These are phyloP conservation scores for Xylota segnis DNA, from an alignment of 2,888 invertebrate species.

Conservation along the genomic window DNA sequence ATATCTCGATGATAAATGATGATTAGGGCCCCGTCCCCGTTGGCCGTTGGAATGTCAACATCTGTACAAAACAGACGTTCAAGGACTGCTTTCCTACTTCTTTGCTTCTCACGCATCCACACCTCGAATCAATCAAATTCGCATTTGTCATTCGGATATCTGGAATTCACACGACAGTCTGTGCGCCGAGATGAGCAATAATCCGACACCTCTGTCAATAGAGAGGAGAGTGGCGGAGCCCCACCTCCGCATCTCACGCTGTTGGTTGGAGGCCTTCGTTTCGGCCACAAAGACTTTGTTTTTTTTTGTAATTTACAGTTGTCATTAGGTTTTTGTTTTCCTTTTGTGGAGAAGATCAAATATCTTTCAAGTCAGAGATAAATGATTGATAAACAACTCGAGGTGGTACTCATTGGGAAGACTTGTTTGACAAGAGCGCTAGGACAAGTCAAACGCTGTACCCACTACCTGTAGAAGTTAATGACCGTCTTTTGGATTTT, in stretches of 20 bases:
- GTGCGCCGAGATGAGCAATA: constrained; percentile 8
- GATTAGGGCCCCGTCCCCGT: constrained; percentile 21
- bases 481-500: constrained; percentile 41
- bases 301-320: constrained; percentile 13
- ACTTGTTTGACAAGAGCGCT: constrained; percentile 65
- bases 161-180: constrained; percentile 5
- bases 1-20: constrained; percentile 14
- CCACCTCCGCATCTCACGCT: constrained; percentile 45
- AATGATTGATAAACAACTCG: constrained; percentile 58
- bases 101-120: constrained; percentile 16
- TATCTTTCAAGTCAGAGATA: constrained; percentile 50
- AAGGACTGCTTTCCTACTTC: constrained; percentile 1
- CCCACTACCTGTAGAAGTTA: constrained; percentile 36
- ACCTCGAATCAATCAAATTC: constrained; percentile 55
- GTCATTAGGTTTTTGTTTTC: constrained; percentile 36
- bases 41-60: constrained; percentile 19
- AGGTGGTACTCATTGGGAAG: constrained; percentile 18
- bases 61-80: background rate
- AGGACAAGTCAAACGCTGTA: constrained; percentile 46
- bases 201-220: constrained; percentile 15
- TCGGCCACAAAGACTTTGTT: constrained; percentile 38
- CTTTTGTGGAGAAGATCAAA: constrained; percentile 41
- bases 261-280: constrained; percentile 19
- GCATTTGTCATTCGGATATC: constrained; percentile 39
- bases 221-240: background rate